Evolutionary conservation across 2,797 vertebrate genomes (phyloP).

Genomic region (Lagodon rhomboides): DNA sequence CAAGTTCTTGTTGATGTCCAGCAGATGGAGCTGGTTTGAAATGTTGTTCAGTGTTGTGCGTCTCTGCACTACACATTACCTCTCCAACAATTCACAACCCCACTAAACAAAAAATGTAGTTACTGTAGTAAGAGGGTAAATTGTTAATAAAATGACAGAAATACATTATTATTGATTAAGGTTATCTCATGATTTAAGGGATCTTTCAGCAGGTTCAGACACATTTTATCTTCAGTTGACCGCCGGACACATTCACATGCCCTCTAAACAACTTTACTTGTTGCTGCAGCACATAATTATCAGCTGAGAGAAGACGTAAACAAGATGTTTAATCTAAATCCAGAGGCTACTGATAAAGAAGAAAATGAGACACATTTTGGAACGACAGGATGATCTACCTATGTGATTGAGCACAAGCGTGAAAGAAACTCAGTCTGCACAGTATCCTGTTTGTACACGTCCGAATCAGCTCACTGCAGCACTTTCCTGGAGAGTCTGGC

Average conservation of each 20-base stretch:
- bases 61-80: neutral
- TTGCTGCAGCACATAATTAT: neutral
- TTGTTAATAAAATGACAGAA: neutral
- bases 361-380: neutral
- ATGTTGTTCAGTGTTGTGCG: neutral
- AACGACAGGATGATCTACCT: neutral
- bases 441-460: neutral
- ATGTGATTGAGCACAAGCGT: neutral
- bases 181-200: neutral
- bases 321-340: neutral
- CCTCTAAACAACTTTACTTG: neutral
- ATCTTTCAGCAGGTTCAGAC: neutral
- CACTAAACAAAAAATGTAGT: neutral
- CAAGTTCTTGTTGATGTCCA: constrained; percentile 33
- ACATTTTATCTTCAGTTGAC: neutral
- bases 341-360: neutral
- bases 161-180: neutral
- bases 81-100: no score
- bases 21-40: constrained; percentile 58
- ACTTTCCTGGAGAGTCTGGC: neutral
- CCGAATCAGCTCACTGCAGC: neutral
- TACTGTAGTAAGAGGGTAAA: neutral
- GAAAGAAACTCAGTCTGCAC: neutral
- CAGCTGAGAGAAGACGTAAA: neutral
- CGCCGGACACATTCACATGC: neutral